Percentiles rank a stretch among this genome's conserved stretches.
Evolutionary conservation across 92 coral and sea anemone species (phyloP).

Genomic region (Nematostella vectensis): DNA sequence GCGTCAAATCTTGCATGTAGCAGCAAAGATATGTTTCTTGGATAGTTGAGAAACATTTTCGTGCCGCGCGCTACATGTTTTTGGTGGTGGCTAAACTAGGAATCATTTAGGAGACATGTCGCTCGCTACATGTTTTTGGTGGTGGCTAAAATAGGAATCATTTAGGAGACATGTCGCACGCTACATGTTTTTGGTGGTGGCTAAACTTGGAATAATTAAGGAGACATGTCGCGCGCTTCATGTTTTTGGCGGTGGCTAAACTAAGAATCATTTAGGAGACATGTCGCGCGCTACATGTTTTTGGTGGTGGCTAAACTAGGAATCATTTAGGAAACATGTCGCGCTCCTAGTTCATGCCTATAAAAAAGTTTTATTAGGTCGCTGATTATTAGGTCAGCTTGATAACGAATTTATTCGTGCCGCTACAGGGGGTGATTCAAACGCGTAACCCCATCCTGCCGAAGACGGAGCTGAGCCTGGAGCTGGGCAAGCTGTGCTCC

Average conservation of each 20-base stretch:
- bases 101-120: background rate
- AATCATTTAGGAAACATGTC: too few species aligned
- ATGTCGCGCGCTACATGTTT: too few species aligned
- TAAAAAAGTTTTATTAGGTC: too few species aligned
- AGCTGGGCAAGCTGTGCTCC: constrained; percentile 66
- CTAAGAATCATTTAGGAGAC: too few species aligned
- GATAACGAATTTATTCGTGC: too few species aligned
- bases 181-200: background rate
- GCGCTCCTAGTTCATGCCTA: too few species aligned
- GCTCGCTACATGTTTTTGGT: background rate
- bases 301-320: too few species aligned
- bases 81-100: background rate
- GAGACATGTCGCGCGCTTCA: background rate
- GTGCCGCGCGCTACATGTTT: background rate
- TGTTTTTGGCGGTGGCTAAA: too few species aligned
- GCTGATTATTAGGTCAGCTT: too few species aligned
- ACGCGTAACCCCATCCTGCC: constrained; percentile 75
- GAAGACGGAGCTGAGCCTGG: constrained; percentile 67
- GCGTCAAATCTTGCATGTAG: too few species aligned
- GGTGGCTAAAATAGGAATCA: background rate
- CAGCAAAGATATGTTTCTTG: too few species aligned
- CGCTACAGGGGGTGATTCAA: constrained; percentile 87
- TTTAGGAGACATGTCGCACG: background rate
- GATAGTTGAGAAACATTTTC: too few species aligned
- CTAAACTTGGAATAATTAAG: background rate